A percentile compares a stretch with the other conserved stretches of the same genome.
These are phyloP conservation scores for Pipra filicauda DNA, from an alignment of 2,113 vertebrate genomes.

Conservation along the genomic window DNA sequence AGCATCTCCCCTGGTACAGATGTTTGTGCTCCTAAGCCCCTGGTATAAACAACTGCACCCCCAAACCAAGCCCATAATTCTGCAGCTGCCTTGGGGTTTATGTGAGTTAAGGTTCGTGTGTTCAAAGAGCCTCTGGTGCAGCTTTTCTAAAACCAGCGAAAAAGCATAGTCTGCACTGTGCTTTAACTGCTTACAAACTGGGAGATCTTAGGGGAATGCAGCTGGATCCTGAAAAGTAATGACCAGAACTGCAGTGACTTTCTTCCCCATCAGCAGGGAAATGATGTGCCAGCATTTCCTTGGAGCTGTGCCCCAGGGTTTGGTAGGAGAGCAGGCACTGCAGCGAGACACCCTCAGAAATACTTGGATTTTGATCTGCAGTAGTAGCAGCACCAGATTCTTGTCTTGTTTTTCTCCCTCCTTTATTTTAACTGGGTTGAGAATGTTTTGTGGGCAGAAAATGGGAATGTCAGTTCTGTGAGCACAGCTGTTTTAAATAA, in stretches of 20 bases:
- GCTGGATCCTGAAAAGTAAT: neutral
- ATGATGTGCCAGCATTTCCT: neutral
- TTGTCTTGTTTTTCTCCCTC: neutral
- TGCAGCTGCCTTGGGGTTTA: neutral
- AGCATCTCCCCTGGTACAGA: neutral
- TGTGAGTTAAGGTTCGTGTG: neutral
- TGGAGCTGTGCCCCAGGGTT: neutral
- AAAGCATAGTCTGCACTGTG: neutral
- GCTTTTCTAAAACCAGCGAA: neutral
- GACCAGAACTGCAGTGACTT: neutral
- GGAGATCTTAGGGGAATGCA: neutral
- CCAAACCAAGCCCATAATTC: neutral
- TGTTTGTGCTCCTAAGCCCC: neutral
- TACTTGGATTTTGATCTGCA: neutral
- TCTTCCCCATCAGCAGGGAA: neutral
- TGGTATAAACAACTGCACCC: neutral
- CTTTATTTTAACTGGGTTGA: neutral
- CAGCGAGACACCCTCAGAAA: neutral
- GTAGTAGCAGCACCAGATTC: neutral
- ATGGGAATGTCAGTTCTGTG: neutral
- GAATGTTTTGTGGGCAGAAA: constrained; percentile 26
- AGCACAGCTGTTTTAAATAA: constrained; percentile 42
- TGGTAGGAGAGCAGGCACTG: neutral
- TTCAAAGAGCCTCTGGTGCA: neutral
- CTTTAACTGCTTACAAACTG: neutral